Conservation (phyloP, 2,797 vertebrate species). For the Spheniscus humboldti region DNA sequence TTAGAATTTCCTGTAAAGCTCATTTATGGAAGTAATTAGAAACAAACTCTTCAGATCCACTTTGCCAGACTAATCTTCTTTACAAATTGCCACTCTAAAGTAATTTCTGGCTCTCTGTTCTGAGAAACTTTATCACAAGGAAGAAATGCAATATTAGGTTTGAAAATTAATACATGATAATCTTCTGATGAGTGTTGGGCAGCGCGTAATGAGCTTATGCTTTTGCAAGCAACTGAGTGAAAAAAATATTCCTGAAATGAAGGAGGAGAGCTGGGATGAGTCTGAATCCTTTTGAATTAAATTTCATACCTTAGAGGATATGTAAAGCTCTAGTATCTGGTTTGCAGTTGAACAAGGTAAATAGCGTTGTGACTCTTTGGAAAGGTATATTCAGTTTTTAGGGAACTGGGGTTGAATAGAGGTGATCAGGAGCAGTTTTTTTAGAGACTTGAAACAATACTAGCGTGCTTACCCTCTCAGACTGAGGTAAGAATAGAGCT, state of each 20-base stretch:
- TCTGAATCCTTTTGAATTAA: conserved; percentile 18
- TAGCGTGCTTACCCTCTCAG: background rate
- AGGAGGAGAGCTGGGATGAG: background rate
- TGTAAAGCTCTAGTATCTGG: background rate
- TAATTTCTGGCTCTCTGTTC: conserved; percentile 57
- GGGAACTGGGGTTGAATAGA: background rate
- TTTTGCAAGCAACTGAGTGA: background rate
- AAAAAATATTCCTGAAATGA: conserved; percentile 42
- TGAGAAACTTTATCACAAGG: conserved; percentile 68
- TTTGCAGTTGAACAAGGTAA: background rate
- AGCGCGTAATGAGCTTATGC: conserved; percentile 60
- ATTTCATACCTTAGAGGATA: background rate
- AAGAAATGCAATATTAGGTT: conserved; percentile 53
- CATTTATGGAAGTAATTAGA: conserved; percentile 75
- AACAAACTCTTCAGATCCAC: conserved; percentile 69
- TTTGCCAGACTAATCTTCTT: conserved; percentile 71
- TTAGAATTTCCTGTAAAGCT: conserved; percentile 65
- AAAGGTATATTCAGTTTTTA: background rate
- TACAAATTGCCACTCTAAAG: conserved; percentile 68
- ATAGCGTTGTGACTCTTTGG: background rate
- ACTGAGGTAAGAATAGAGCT: background rate
- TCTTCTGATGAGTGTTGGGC: conserved; percentile 64
- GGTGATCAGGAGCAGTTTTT: background rate
- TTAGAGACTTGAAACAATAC: background rate
- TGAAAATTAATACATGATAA: conserved; percentile 69